Conservation (phyloP, 2,113 vertebrate genomes). For the Actinemys pallida region DNA sequence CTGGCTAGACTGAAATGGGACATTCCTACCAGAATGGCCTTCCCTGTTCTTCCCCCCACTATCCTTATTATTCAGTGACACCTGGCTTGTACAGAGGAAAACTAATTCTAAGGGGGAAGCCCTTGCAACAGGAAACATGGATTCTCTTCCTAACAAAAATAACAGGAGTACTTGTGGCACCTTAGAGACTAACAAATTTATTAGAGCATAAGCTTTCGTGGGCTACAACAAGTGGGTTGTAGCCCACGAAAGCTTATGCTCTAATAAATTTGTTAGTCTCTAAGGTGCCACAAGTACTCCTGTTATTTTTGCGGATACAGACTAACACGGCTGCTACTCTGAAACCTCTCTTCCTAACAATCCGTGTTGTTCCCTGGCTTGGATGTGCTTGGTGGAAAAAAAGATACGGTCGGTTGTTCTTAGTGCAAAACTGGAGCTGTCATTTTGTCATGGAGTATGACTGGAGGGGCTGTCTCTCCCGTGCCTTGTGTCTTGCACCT, state of each 20-base stretch:
- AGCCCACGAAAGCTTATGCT: too few relatives aligned
- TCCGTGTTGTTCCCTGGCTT: rapidly evolving
- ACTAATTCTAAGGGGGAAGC: neutral
- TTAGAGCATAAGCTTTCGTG: too few relatives aligned
- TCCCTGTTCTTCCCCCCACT: neutral
- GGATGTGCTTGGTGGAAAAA: rapidly evolving
- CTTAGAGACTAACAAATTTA: too few relatives aligned
- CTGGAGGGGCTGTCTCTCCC: neutral
- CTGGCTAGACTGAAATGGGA: neutral
- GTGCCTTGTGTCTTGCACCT: neutral
- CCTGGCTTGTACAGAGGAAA: rapidly evolving
- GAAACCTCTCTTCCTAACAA: neutral
- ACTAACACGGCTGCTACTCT: too few relatives aligned
- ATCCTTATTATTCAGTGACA: rapidly evolving
- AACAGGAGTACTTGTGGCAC: too few relatives aligned
- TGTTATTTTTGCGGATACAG: too few relatives aligned
- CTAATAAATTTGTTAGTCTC: too few relatives aligned
- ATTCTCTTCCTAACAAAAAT: neutral
- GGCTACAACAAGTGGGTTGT: too few relatives aligned
- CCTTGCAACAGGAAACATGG: neutral
- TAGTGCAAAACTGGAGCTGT: neutral
- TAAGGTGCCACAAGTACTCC: too few relatives aligned
- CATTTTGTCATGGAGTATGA: neutral
- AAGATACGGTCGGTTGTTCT: rapidly evolving
- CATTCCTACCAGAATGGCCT: neutral